Evolutionary conservation across 2,888 invertebrate species (phyloP), one percentile per base, ranked within the genome.

Genomic region (Caenorhabditis angaria): DNA sequence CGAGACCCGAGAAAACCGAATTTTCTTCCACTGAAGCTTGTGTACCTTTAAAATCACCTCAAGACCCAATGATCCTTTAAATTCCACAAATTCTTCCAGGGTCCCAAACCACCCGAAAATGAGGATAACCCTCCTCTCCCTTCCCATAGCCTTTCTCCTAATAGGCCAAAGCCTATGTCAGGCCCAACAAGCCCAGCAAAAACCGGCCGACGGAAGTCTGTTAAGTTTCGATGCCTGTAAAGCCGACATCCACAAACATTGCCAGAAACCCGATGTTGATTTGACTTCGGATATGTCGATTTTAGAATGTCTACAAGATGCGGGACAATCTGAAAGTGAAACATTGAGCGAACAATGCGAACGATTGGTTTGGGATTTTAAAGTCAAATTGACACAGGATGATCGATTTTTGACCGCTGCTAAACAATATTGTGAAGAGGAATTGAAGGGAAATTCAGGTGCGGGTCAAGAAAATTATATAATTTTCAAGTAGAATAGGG

Each of bases 361-460:
- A 61, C 70, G 77, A 50, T 77, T 84, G 48, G 83, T 87, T 27
- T 87, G 87, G 87, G 82, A 87, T 58, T 86, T 84, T 63, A 88
- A 88, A 77, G 82, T 85, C 18, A 90, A 90, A 76, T 88, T 93
- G 22, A 92, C 92, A 0, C 89, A 90, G 69, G 91, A 92, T 88
- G 88, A 90, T 48, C 91, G 91, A 70, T 91, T 93, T 83, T 88
- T 90, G 53, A 88, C 90, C 48, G 89, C 91, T 28, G 90, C 92
- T 3, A 88, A 88, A 64, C 89, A 90, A 64, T 89, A 90, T 28
- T 93, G 93, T 83, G 88, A 88, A 22, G 88, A 88, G 22, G 91
- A 92, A 71, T 87, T 92, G 47, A 87, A 89, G 25, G 61, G 55
- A 10, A 71, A 69, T 22, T 59, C 66, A 14, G 72, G 68, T 67